Evolutionary conservation across 2,888 invertebrate species (phyloP).

Genomic region (Eilema depressum): DNA sequence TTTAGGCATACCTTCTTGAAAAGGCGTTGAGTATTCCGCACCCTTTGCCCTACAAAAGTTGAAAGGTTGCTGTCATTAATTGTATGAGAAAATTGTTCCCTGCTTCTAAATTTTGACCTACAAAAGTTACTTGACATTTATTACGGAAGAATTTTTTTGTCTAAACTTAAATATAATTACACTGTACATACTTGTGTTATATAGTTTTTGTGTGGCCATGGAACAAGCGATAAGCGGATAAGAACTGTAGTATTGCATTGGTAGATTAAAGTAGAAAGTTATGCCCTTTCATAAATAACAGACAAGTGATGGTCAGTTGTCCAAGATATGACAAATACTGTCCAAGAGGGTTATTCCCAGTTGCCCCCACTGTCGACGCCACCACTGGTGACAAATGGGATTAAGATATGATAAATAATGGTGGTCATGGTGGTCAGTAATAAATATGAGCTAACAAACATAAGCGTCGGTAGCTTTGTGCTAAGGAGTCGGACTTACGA

Average conservation of each 20-base stretch:
- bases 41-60: conserved; percentile 25
- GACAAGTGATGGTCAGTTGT: background rate
- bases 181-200: background rate
- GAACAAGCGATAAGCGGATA: background rate
- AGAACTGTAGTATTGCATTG: background rate
- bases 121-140: conserved; percentile 11
- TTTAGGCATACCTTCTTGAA: conserved; percentile 12
- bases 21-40: conserved; percentile 21
- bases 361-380: no score
- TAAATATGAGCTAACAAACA: no score
- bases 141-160: background rate
- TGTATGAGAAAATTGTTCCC: conserved; percentile 11
- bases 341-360: no score
- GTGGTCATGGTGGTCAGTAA: no score
- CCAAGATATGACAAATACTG: background rate
- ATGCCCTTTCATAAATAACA: background rate
- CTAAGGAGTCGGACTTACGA: no score
- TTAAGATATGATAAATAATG: no score
- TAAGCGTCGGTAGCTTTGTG: no score
- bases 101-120: background rate
- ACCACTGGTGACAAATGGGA: no score
- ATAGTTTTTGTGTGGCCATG: background rate
- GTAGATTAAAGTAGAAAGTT: background rate
- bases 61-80: conserved; percentile 23
- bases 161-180: background rate